Percentiles rank a stretch among this genome's conserved stretches.
Evolutionary conservation across 2,888 invertebrate species (phyloP).

Genomic region (Cheilosia variabilis): DNA sequence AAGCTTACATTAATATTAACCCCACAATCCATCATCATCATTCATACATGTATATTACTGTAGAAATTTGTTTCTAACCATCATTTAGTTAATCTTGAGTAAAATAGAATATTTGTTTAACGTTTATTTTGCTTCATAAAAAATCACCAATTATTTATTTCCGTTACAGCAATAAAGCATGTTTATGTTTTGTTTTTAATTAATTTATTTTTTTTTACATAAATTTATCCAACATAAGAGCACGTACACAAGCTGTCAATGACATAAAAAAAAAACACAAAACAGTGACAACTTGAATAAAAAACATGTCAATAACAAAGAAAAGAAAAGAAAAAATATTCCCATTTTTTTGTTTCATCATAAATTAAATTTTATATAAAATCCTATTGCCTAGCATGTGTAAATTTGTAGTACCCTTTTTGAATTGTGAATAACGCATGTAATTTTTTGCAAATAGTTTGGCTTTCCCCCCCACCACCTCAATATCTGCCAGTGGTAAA

Average conservation of each 20-base stretch:
- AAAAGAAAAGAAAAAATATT: not conserved
- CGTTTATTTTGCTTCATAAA: slow-evolving; percentile 61
- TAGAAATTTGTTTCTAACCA: slow-evolving; percentile 52
- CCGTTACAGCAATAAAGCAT: slow-evolving; percentile 66
- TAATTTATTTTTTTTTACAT: slow-evolving; percentile 16
- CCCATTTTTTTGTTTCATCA: slow-evolving; percentile 5
- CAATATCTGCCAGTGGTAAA: slow-evolving; percentile 2
- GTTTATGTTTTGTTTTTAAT: slow-evolving; percentile 71
- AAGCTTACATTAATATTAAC: not conserved
- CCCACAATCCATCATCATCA: slow-evolving; percentile 22
- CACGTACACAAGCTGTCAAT: slow-evolving; percentile 19
- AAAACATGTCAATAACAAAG: slow-evolving; percentile 14
- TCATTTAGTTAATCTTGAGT: slow-evolving; percentile 30
- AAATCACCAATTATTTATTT: slow-evolving; percentile 77
- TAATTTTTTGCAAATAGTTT: slow-evolving; percentile 63
- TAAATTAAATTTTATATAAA: slow-evolving; percentile 29
- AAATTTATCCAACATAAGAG: slow-evolving; percentile 42
- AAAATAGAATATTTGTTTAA: slow-evolving; percentile 14
- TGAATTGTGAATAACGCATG: slow-evolving; percentile 59
- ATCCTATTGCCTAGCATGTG: slow-evolving; percentile 59
- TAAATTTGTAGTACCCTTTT: slow-evolving; percentile 23
- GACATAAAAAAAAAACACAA: slow-evolving; percentile 11
- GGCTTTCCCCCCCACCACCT: slow-evolving; percentile 42
- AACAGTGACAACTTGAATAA: slow-evolving; percentile 23
- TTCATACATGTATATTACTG: slow-evolving; percentile 4